Base-by-base conservation (phyloP, 2,888 invertebrate genomes). In the Lucinisca nassula region DNA sequence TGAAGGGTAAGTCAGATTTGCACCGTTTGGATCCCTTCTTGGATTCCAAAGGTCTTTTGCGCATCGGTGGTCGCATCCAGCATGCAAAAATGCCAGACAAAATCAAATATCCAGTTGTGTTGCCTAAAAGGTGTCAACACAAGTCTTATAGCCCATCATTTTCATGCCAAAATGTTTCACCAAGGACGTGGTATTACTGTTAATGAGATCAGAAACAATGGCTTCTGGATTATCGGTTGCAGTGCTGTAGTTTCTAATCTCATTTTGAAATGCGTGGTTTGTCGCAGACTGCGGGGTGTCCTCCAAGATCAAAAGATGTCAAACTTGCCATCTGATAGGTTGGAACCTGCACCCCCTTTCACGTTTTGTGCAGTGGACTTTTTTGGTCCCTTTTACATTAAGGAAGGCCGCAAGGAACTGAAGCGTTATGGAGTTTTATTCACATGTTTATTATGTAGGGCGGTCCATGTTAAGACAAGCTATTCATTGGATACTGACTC, bases 211-310 rank as follows among this genome's bases (percentile, higher is more conserved):
- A 14, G 92, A 83, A 24, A 79, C 21, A 88, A 82, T 70, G 92
- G 91, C 14, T 95, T 89, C 77, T 96, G 95, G 95, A 93, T 95
- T 3, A 75, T 95, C 0, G 86, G 91, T 4, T 93, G 91, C 12
- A 85, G 92, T 72, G 49, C 91, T 38, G 88, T 87, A 14, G 92
- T 94, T 0, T 80, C 92, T 30, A 81, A 80, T 12, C 49, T 90
- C 0, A 90, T 94, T 1, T 51, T 79, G 8, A 87, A 90, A 0
- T 96, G 96, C 87, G 82, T 94, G 0, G 83, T 32, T 1, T 96
- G 96, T 82, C 82, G 88, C 17, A 89, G 90, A 27, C 76, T 87
- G 12, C 89, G 92, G 14, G 92, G 93, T 4, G 73, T 61, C 24
- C 30, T 88, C 0, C 85, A 85, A 35, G 75, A 87, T 10, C 93